These are phyloP conservation scores for Abrostola triplasia DNA, from an alignment of 2,888 invertebrate genomes.

Conservation along the genomic window DNA sequence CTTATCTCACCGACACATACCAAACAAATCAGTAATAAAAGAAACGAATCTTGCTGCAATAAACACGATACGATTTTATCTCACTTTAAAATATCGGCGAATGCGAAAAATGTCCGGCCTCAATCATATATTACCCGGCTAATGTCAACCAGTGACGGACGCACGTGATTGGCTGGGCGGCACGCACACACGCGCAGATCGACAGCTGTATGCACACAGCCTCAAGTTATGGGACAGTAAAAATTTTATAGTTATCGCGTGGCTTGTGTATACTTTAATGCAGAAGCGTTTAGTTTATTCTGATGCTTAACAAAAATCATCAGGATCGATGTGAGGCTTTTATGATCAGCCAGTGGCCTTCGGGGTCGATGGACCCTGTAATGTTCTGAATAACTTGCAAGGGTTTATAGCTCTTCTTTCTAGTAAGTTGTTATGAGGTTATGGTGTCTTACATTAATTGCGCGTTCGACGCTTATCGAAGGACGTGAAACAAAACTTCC, in stretches of 20 bases:
- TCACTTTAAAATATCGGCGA: slow-evolving; percentile 76
- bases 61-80: slow-evolving; percentile 78
- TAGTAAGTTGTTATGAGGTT: slow-evolving; percentile 20
- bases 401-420: slow-evolving; percentile 8
- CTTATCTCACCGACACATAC: slow-evolving; percentile 41
- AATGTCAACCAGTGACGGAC: slow-evolving; percentile 72
- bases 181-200: slow-evolving; percentile 49
- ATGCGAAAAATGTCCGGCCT: slow-evolving; percentile 73
- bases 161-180: slow-evolving; percentile 71
- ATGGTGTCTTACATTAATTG: slow-evolving; percentile 6
- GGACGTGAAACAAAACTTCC: no score
- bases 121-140: slow-evolving; percentile 82
- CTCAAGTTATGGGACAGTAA: slow-evolving; percentile 76
- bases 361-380: slow-evolving; percentile 38
- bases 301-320: slow-evolving; percentile 51
- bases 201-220: slow-evolving; percentile 45
- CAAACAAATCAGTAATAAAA: slow-evolving; percentile 58
- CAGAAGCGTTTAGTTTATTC: slow-evolving; percentile 49
- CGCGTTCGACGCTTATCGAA: background rate
- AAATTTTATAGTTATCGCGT: slow-evolving; percentile 70
- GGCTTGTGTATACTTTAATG: slow-evolving; percentile 56
- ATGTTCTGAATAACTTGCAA: background rate
- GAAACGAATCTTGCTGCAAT: slow-evolving; percentile 69
- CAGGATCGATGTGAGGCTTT: slow-evolving; percentile 52
- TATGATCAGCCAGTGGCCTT: slow-evolving; percentile 26